A percentile compares a stretch with the other conserved stretches of the same genome.
Evolutionary conservation across 2,797 vertebrate genomes (phyloP).

Genomic region (Spea hammondii): DNA sequence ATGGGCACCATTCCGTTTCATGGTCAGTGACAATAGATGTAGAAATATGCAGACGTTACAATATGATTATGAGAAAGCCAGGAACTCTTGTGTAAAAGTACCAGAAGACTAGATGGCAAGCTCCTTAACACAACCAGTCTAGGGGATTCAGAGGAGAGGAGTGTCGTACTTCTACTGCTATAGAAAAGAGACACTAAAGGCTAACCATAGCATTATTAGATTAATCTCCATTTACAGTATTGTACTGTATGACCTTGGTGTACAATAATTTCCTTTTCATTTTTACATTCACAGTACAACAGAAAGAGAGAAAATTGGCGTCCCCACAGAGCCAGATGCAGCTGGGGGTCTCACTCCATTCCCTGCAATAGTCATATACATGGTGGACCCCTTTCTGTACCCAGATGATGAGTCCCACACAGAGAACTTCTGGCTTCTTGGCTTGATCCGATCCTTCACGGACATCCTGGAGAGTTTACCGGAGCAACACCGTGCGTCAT

Average conservation of each 20-base stretch:
- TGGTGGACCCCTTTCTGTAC: conserved; percentile 92
- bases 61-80: too few species aligned
- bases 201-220: too few species aligned
- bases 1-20: too few species aligned
- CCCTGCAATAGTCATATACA: conserved; percentile 90
- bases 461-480: conserved; percentile 90
- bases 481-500: conserved; percentile 84
- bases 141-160: too few species aligned
- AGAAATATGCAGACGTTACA: too few species aligned
- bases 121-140: too few species aligned
- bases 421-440: conserved; percentile 88
- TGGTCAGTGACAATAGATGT: too few species aligned
- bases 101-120: too few species aligned
- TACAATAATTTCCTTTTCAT: neutral
- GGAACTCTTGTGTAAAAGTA: too few species aligned
- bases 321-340: conserved; percentile 85
- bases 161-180: too few species aligned
- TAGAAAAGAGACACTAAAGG: too few species aligned
- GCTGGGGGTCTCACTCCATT: conserved; percentile 83
- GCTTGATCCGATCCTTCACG: conserved; percentile 91
- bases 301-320: conserved; percentile 86
- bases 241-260: neutral
- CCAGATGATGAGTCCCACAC: conserved; percentile 76
- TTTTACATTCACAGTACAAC: conserved; percentile 61
- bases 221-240: neutral